These are phyloP conservation scores for Neoniphon sammara DNA, from an alignment of 2,797 vertebrate genomes.

Conservation along the genomic window DNA sequence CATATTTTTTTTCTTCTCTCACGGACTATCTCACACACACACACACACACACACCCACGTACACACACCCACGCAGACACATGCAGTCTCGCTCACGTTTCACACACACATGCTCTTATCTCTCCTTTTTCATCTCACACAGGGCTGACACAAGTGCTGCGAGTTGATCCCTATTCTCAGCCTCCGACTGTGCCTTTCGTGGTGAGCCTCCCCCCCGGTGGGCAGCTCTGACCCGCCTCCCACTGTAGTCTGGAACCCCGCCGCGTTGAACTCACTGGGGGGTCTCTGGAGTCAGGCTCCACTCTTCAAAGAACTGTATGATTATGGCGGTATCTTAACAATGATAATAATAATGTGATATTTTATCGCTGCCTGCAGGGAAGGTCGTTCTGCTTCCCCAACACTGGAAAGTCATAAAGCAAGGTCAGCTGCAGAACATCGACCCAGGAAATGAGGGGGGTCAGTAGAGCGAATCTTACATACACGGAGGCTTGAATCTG, in stretches of 20 bases:
- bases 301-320: constrained; percentile 19
- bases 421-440: neutral
- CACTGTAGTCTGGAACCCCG: neutral
- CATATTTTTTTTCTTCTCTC: neutral
- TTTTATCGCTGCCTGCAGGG: constrained; percentile 21
- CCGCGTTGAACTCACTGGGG: constrained; percentile 15
- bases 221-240: neutral
- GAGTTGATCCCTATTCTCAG: constrained; percentile 30
- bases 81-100: no score
- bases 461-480: no score
- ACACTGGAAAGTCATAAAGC: constrained; percentile 19
- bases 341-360: constrained; percentile 18
- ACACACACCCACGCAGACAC: neutral
- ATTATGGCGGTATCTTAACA: constrained; percentile 1
- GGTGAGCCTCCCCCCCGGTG: neutral
- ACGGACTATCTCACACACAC: neutral
- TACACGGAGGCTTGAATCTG: no score
- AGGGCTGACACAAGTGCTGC: constrained; percentile 15
- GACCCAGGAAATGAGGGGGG: neutral
- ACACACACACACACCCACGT: neutral
- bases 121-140: constrained; percentile 27
- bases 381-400: constrained; percentile 9
- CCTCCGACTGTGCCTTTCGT: constrained; percentile 17
- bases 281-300: constrained; percentile 19
- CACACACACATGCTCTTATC: constrained; percentile 3